Evolutionary conservation across 2,888 invertebrate genomes (phyloP), one percentile per base, ranked within the genome.

Genomic region (Diadromus collaris): DNA sequence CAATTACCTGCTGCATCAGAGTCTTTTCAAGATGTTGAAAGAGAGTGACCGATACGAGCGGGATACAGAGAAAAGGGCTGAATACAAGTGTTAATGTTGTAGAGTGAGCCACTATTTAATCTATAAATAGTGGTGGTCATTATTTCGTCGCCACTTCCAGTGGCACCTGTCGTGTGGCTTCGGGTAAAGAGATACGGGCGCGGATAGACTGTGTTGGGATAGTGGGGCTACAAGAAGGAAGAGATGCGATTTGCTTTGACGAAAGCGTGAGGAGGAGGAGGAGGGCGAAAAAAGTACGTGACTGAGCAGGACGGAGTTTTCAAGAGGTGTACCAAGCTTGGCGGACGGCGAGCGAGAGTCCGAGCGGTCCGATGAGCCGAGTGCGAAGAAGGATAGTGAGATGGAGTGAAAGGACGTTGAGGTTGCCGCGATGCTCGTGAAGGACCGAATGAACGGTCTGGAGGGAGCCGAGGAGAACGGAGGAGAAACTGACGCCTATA

Each of bases 91-190:
- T 67, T 41, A 7, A 38, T 54, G 9, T 6, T 27, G 16, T 16
- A 34, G 24, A 38, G 38, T 21, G 48, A 38, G 51, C 34, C 21
- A 24, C 27, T 68, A 41, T 27, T 56, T 27, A 6, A 68, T 85
- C 84, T 85, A 82, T 82, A 83, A 83, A 83, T 83, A 83, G 79
- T 78, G 78, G 61, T 74, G 85, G 84, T 86, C 86, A 88, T 88
- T 89, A 86, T 86, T 85, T 85, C 83, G 83, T 78, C 79, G 85
- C 86, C 88, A 86, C 86, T 87, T 86, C 87, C 87, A 86, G 86
- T 89, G 87, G 88, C 89, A 90, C 89, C 89, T 90, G 89, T 90
- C 89, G 90, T 89, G 89, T 87, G 88, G 89, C 89, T 88, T 85
- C 85, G 76, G 84, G 85, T 85, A 84, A 82, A 84, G 83, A 76